Base-by-base conservation (phyloP, 2,888 invertebrate genomes). In the Dolichopus griseipennis region DNA sequence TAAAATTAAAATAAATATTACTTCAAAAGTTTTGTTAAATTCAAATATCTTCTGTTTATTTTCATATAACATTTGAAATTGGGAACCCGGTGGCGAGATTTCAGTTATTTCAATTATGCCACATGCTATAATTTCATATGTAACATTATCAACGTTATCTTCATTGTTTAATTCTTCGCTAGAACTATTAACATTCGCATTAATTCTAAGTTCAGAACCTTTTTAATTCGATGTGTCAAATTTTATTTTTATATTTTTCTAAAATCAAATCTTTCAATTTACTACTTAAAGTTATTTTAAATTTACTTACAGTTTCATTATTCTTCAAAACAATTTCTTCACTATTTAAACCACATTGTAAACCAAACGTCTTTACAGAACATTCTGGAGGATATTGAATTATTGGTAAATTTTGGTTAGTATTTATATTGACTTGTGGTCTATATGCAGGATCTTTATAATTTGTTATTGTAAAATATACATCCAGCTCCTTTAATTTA, bases 391-490 rank as follows among this genome's bases (percentile, higher is more conserved):
- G 81, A 33, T 76, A 77, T 68, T 77, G 76, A 1, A 78, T 78
- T 65, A 81, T 80, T 18, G 75, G 75, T 73, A 80, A 18, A 52
- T 18, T 74, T 3, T 75, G 77, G 68, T 79, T 77, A 2, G 84
- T 83, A 41, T 79, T 79, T 3, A 85, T 77, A 67, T 79, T 77
- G 27, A 85, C 73, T 73, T 83, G 80, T 0, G 84, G 81, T 64
- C 82, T 75, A 72, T 83, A 84, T 6, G 85, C 84, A 1, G 82
- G 80, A 73, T 85, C 85, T 1, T 83, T 83, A 37, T 7, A 37
- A 37, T 37, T 37, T 37, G 8, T 12, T 10, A 37, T 37, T 5
- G 8, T 7, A 37, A 37, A 37, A 7, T 8, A 2, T 37, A 37
- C 37, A 7, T 10, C 37, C 2, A 37, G 10, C 37, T 8, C 8